Base-by-base conservation (phyloP, 1,140 invertebrate genomes). In the Ptiloglossa arizonensis region DNA sequence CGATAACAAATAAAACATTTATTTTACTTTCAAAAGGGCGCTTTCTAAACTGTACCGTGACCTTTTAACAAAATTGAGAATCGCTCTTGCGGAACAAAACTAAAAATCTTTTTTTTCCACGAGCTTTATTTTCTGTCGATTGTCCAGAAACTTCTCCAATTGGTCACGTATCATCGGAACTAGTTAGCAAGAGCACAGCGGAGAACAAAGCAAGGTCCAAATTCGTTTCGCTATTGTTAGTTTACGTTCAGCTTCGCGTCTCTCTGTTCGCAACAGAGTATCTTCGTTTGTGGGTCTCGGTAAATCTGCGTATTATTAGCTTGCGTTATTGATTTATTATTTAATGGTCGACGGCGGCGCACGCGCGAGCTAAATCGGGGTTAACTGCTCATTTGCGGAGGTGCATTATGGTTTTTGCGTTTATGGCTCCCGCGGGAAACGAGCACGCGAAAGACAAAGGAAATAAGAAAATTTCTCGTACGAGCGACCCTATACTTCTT, bases 301-400 rank as follows among this genome's bases (percentile, higher is more conserved):
- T 69, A 76, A 83, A 69, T 84, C 81, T 66, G 77, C 74, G 82
- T 83, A 80, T 88, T 89, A 88, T 87, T 87, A 88, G 85, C 81
- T 67, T 64, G 81, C 73, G 76, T 88, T 88, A 89, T 89, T 88
- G 87, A 89, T 89, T 89, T 87, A 89, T 89, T 87, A 87, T 89
- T 88, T 89, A 88, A 82, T 77, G 76, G 59, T 77, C 60, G 81
- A 85, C 79, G 66, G 63, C 13, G 50, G 86, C 85, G 85, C 85
- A 82, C 74, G 82, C 85, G 86, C 80, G 69, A 59, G 83, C 78
- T 86, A 88, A 88, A 89, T 89, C 87, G 87, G 83, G 88, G 87
- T 88, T 89, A 89, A 88, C 83, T 88, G 86, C 86, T 87, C 87
- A 86, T 88, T 88, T 84, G 79, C 74, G 79, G 69, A 60, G 84